A percentile compares a stretch with the other conserved stretches of the same genome.
Conservation (phyloP, 1,140 invertebrate genomes). For the Diploscapter pachys region DNA sequence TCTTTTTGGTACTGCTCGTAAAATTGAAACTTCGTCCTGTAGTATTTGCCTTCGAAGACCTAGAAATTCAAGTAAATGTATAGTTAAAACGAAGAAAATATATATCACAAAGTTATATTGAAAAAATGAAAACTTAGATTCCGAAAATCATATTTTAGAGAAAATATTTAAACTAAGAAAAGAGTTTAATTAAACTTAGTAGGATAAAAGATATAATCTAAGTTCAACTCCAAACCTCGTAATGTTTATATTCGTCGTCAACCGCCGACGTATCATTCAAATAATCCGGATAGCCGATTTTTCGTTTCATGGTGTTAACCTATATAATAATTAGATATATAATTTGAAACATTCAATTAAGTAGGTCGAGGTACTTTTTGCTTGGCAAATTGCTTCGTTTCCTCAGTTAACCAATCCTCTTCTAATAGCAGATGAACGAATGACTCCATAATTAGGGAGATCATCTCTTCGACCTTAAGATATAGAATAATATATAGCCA, state of each 20-base stretch:
- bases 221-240: background rate
- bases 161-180: too few relatives aligned
- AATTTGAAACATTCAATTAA: conserved; percentile 18
- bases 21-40: conserved; percentile 57
- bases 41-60: conserved; percentile 51
- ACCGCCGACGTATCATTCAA: conserved; percentile 60
- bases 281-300: conserved; percentile 64
- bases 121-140: background rate
- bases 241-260: conserved; percentile 39
- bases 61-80: background rate
- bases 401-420: conserved; percentile 85
- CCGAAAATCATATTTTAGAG: too few relatives aligned
- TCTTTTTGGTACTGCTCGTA: conserved; percentile 58
- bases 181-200: too few relatives aligned
- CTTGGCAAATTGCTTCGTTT: conserved; percentile 78
- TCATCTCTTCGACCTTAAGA: conserved; percentile 65
- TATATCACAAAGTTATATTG: background rate
- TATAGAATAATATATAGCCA: background rate
- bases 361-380: conserved; percentile 61
- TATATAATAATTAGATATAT: conserved; percentile 38
- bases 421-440: conserved; percentile 80
- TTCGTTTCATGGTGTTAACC: conserved; percentile 62
- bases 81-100: background rate
- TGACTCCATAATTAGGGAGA: conserved; percentile 78
- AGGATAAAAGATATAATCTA: too few relatives aligned